Base-by-base conservation (phyloP, 2,113 vertebrate genomes). In the Bubo blakistoni region DNA sequence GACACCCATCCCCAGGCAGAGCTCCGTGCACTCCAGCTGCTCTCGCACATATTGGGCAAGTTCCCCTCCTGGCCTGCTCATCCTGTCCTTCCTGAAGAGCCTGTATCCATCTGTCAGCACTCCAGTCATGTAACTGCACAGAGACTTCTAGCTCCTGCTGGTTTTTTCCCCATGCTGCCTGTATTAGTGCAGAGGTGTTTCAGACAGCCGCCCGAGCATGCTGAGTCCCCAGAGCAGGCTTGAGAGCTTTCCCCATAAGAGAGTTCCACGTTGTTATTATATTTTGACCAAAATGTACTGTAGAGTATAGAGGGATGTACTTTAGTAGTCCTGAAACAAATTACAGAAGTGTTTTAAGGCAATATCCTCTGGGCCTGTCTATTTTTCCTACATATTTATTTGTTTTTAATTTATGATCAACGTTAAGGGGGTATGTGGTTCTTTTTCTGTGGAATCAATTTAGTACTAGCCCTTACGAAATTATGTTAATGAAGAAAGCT, bases 201-300 rank as follows among this genome's bases (percentile, higher is more conserved):
- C 30, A 22, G 40, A 74, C 55, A 40, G 40, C 30, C 20, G 40
- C 26, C 22, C 1, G 1, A 55, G 59, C 40, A 3, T 36, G n/a
- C 55, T n/a, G 44, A 81, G 42, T 22, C 19, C 63, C 46, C 21
- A 58, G 27, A 47, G 77, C 30, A 46, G 30, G 30, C 62, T 67
- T 34, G n/a, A 54, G 52, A 46, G 52, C 57, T 91, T 92, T 71
- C 20, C 21, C 27, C 6, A 1, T 14, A 57, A 74, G 32, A 36
- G 10, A 5, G 5, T 66, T 71, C 7, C 9, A 6, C 2, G 1
- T 47, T 67, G 8, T 52, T 92, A 29, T 62, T 90, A 66, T 76
- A 65, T 90, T 95, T 91, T 63, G 72, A 92, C 71, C 44, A 81
- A 93, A 94, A 96, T 81, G 47, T 65, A 49, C 74, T 93, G 9